A percentile compares a stretch with the other conserved stretches of the same genome.
These are phyloP conservation scores for Rhinella marina DNA, from an alignment of 2,797 vertebrate genomes.

Conservation along the genomic window DNA sequence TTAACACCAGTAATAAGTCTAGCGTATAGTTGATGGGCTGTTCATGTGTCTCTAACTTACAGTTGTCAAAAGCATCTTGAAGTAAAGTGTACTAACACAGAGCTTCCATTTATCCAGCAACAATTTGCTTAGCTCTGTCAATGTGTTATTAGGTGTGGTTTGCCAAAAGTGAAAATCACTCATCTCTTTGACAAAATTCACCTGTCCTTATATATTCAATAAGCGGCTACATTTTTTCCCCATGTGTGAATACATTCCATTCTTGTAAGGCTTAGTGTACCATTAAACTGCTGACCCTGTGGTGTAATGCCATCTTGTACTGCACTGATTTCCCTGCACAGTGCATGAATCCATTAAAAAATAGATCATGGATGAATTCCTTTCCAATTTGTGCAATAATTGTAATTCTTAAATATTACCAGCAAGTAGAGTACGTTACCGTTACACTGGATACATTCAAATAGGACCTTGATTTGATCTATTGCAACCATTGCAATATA, in stretches of 20 bases:
- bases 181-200: neutral
- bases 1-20: neutral
- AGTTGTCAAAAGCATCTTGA: conserved; percentile 1
- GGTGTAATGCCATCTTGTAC: neutral
- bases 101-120: neutral
- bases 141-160: neutral
- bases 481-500: neutral
- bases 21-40: neutral
- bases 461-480: neutral
- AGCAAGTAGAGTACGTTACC: neutral
- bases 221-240: neutral
- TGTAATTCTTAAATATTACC: neutral
- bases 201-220: neutral
- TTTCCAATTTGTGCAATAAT: neutral
- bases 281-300: neutral
- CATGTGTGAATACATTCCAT: neutral
- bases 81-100: neutral
- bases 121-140: conserved; percentile 1
- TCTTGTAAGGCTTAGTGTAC: neutral
- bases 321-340: neutral
- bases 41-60: neutral
- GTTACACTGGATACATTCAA: neutral
- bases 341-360: neutral
- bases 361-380: neutral
- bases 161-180: neutral